Conservation (phyloP, 2,113 vertebrate genomes). For the Phalacrocorax brasilianus region DNA sequence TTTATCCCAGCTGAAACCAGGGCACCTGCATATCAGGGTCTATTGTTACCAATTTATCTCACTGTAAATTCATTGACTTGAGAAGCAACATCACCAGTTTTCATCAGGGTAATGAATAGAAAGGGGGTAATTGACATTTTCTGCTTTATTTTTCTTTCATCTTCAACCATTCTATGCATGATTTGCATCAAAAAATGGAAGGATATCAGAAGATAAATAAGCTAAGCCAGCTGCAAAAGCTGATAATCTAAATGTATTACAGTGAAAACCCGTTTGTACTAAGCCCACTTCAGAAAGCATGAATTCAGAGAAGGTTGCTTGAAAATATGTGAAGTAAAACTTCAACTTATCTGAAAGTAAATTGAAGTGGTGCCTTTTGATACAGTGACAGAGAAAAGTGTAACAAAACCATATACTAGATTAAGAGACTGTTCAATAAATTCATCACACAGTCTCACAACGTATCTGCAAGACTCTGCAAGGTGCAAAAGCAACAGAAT, state of each 20-base stretch:
- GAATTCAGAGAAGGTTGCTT: not conserved
- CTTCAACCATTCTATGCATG: not conserved
- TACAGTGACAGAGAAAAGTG: not conserved
- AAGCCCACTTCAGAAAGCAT: not conserved
- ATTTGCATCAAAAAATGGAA: not conserved
- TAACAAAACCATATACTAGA: not conserved
- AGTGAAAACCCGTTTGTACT: not conserved
- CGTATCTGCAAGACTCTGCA: not conserved
- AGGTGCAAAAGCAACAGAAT: not conserved
- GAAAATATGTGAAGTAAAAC: not conserved
- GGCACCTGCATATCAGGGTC: not conserved
- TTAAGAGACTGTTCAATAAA: not conserved
- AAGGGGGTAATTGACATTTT: not conserved
- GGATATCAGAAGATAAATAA: not conserved
- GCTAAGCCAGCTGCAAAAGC: not conserved
- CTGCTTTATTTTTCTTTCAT: not conserved
- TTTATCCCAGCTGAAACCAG: too few relatives aligned
- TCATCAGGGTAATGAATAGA: not conserved
- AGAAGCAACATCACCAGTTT: not conserved
- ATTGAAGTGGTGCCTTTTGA: not conserved
- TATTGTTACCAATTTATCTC: not conserved
- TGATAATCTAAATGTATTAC: not conserved
- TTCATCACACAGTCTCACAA: not conserved
- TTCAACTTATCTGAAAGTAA: not conserved
- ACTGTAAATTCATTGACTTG: not conserved